These are phyloP conservation scores for human (Homo sapiens) DNA, from an alignment of 2,113 vertebrate species.

Conservation along the genomic window GRCh38 chr7:29903501-29904000, in stretches of 20 bases:
- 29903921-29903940: background rate
- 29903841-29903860: background rate
- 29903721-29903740: background rate
- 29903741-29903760: background rate
- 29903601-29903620: background rate
- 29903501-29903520: background rate
- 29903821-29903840: background rate
- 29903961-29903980: background rate
- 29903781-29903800: background rate
- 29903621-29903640: background rate
- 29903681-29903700: background rate
- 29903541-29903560: background rate
- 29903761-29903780: background rate
- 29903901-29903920: background rate
- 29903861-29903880: background rate
- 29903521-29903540: background rate
- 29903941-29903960: background rate
- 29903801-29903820: background rate
- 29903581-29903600: background rate
- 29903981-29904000: rapidly evolving
- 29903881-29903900: background rate
- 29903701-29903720: background rate
- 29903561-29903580: background rate
- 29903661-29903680: background rate
- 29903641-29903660: background rate